Conservation (phyloP, 2,797 vertebrate genomes). For the Hylomyscus alleni region DNA sequence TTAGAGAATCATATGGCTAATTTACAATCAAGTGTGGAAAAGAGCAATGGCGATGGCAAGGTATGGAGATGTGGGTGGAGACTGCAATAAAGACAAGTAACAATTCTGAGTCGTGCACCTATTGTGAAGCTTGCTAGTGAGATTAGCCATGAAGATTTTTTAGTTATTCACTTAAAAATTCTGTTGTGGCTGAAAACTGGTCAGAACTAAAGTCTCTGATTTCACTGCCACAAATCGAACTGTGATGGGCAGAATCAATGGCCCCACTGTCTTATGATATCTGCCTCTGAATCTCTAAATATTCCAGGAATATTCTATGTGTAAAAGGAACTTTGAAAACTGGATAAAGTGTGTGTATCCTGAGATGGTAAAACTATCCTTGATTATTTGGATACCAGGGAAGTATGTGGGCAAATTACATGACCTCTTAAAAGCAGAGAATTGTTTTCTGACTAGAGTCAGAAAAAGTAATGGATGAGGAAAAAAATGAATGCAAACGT, state of each 20-base stretch:
- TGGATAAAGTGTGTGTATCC: background rate
- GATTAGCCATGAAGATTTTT: background rate
- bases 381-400: background rate
- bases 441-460: background rate
- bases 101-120: background rate
- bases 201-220: slow-evolving; percentile 3
- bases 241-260: background rate
- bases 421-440: background rate
- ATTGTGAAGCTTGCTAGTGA: background rate
- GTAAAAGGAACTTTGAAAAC: background rate
- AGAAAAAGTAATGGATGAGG: slow-evolving; percentile 32
- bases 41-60: background rate
- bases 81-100: background rate
- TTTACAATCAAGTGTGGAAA: background rate
- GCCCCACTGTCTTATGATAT: background rate
- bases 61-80: background rate
- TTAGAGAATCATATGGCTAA: background rate
- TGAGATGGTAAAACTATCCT: background rate
- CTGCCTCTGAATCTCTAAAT: background rate
- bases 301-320: background rate
- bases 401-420: background rate
- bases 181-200: background rate
- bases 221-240: background rate
- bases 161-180: background rate
- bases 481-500: background rate